Conservation (phyloP, 35 echinoderm and acorn worm species). For the Patiria miniata region DNA sequence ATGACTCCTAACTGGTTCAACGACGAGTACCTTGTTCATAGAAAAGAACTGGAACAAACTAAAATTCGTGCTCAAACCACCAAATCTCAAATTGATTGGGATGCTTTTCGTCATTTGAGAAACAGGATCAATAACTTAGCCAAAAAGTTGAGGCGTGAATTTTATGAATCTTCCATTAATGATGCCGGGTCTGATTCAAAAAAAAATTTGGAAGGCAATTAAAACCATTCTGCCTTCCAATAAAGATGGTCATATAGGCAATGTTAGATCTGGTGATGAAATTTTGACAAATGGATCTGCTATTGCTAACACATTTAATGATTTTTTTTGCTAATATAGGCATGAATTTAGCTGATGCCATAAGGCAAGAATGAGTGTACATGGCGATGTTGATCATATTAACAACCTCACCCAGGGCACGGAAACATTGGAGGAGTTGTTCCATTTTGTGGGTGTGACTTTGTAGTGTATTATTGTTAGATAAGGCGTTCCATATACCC, state of each 20-base stretch:
- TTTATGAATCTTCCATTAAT: neutral
- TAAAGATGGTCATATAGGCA: neutral
- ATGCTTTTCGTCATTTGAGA: neutral
- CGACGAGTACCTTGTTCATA: neutral
- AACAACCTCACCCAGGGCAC: too few species aligned
- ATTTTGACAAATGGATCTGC: neutral
- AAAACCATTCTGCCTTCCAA: neutral
- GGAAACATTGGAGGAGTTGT: neutral
- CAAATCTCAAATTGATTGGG: neutral
- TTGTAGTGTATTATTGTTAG: too few species aligned
- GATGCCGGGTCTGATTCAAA: neutral
- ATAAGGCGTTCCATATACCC: too few species aligned
- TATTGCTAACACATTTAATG: neutral
- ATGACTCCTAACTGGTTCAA: neutral
- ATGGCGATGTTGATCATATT: too few species aligned
- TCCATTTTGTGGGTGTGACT: conserved; percentile 18
- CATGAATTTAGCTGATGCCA: neutral
- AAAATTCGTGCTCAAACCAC: neutral
- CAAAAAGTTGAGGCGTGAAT: conserved; percentile 8
- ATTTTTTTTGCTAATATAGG: neutral
- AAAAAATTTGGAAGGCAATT: neutral
- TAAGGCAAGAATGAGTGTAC: too few species aligned
- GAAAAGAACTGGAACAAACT: neutral
- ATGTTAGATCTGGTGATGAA: neutral
- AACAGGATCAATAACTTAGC: conserved; percentile 5